Percentiles rank a stretch among this genome's conserved stretches.
These are phyloP conservation scores for Phyllostomus hastatus DNA, from an alignment of 2,113 vertebrate species.

Conservation along the genomic window DNA sequence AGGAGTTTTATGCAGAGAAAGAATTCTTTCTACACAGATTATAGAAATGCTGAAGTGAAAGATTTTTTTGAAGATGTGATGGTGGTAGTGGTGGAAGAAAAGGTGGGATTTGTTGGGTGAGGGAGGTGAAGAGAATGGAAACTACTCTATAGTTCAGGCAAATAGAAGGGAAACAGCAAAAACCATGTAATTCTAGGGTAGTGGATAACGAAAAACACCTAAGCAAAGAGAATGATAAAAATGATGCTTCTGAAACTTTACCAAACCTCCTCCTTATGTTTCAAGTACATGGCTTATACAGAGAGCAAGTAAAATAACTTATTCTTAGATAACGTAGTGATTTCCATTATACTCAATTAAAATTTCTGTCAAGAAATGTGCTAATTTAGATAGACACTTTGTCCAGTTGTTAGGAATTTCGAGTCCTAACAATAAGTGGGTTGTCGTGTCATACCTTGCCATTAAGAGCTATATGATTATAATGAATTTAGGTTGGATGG, in stretches of 20 bases:
- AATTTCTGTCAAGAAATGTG: conserved; percentile 35
- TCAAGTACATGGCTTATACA: neutral
- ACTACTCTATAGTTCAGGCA: neutral
- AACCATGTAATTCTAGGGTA: neutral
- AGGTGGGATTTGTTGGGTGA: neutral
- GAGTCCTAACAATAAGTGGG: neutral
- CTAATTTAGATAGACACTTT: neutral
- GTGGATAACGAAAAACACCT: neutral
- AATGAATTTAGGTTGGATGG: neutral
- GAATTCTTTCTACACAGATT: neutral
- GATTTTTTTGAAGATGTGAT: neutral
- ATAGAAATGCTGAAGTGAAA: neutral
- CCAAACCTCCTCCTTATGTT: neutral
- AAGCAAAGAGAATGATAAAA: neutral
- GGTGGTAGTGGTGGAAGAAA: neutral
- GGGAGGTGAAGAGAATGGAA: neutral
- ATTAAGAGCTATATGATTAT: neutral
- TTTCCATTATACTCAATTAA: neutral
- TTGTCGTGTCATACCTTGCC: neutral
- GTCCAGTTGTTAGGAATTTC: neutral
- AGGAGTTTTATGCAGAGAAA: neutral
- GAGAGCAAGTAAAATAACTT: conserved; percentile 16
- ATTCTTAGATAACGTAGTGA: neutral
- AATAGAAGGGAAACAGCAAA: neutral
- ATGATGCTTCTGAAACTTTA: neutral